These are phyloP conservation scores for Drosophila mercatorum DNA, from an alignment of 2,888 invertebrate genomes.

Conservation along the genomic window DNA sequence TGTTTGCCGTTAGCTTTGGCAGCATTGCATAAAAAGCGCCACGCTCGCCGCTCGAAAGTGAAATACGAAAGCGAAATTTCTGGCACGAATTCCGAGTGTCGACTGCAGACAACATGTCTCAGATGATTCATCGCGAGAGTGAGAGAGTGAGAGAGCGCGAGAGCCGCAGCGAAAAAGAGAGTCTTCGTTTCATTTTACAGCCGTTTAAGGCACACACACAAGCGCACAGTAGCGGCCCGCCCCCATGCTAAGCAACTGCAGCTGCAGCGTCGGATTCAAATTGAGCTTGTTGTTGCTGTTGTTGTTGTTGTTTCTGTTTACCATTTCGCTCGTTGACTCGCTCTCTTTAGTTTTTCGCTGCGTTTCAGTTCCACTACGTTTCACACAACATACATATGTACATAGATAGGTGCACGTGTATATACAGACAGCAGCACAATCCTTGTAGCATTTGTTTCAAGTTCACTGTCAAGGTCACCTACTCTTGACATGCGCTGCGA, in stretches of 20 bases:
- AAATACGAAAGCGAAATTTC: constrained; percentile 80
- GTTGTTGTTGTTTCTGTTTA: background rate
- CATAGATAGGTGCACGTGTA: constrained; percentile 11
- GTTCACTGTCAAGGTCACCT: constrained; percentile 93
- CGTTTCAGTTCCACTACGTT: constrained; percentile 25
- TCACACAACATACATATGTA: constrained; percentile 22
- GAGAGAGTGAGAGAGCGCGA: background rate
- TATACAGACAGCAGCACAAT: constrained; percentile 59
- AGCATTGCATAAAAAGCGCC: constrained; percentile 63
- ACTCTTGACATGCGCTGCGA: constrained; percentile 87
- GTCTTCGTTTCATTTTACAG: constrained; percentile 17
- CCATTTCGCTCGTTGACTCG: background rate
- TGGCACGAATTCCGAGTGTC: constrained; percentile 71
- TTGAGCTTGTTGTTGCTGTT: constrained; percentile 15
- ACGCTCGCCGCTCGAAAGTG: constrained; percentile 31
- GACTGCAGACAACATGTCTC: constrained; percentile 73
- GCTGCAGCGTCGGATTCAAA: constrained; percentile 28
- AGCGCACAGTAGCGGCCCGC: constrained; percentile 13
- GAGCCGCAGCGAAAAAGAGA: constrained; percentile 14
- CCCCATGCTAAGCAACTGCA: constrained; percentile 24
- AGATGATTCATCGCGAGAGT: constrained; percentile 64
- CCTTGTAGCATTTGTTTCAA: constrained; percentile 86
- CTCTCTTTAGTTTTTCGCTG: constrained; percentile 9
- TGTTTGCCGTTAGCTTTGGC: constrained; percentile 28
- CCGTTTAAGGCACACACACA: constrained; percentile 41